These are phyloP conservation scores for Saguinus midas DNA, from an alignment of 2,113 vertebrate species.

Conservation along the genomic window DNA sequence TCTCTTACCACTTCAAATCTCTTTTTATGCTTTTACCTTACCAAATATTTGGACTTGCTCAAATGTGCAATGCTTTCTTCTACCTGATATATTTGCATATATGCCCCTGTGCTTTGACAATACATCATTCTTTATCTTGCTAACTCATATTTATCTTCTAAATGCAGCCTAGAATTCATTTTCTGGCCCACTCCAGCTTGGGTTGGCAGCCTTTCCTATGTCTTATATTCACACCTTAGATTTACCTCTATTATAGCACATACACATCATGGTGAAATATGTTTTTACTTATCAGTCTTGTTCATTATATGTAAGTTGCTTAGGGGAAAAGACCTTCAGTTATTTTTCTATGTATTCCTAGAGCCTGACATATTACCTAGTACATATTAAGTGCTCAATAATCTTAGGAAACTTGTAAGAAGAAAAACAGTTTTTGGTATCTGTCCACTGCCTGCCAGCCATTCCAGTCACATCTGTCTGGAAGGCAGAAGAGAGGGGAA, in stretches of 20 bases:
- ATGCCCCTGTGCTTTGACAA: neutral
- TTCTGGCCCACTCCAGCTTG: neutral
- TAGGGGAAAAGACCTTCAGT: neutral
- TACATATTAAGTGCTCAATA: neutral
- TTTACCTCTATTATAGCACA: neutral
- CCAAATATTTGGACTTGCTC: neutral
- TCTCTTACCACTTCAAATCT: neutral
- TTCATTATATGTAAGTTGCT: neutral
- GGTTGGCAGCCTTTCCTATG: neutral
- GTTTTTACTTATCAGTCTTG: neutral
- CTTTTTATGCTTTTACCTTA: neutral
- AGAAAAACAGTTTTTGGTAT: constrained; percentile 1
- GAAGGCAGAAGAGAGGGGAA: neutral
- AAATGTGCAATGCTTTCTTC: neutral
- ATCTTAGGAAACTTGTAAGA: neutral
- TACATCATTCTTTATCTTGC: neutral
- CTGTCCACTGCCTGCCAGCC: neutral
- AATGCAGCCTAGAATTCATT: neutral
- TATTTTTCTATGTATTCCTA: constrained; percentile 17
- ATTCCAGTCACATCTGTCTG: neutral
- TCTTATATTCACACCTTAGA: neutral
- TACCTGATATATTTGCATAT: neutral
- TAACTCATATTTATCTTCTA: neutral
- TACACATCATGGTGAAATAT: neutral
- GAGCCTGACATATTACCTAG: neutral